Evolutionary conservation across 2,888 invertebrate species (phyloP), one percentile per base, ranked within the genome.

Genomic region (Pyrocoelia pectoralis): DNA sequence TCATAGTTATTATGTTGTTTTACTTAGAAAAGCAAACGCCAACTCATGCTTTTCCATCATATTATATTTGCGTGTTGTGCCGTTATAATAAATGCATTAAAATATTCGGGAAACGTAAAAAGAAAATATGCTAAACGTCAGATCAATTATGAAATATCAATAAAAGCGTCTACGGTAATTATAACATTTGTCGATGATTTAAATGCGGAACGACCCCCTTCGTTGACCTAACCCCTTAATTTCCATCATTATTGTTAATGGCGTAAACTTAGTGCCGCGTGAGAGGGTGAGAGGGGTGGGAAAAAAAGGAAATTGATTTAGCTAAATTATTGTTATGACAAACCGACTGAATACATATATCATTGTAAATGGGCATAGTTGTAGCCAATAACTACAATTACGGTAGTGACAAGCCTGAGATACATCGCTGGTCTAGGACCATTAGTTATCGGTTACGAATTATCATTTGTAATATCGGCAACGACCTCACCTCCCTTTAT

Each of bases 311-410:
- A 79, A 80, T 79, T 79, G 80, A 80, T 80, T 80, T 79, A 76
- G 78, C 75, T 80, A 78, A 80, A 79, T 80, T 80, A 80, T 79
- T 77, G 79, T 79, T 79, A 77, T 79, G 79, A 78, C 79, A 76
- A 74, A 75, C 75, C 72, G 71, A 74, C 70, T 71, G 73, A 75
- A 69, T 74, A 73, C 78, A 79, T 80, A 80, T 79, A 79, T 79
- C 79, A 79, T 75, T 71, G 73, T 70, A 74, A 79, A 79, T 79
- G 78, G 79, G 74, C 80, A 79, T 80, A 79, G 79, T 79, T 79
- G 78, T 76, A 74, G 77, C 79, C 79, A 79, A 80, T 80, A 80
- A 79, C 79, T 79, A 77, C 78, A 79, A 80, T 80, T 79, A 80
- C 77, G 74, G 74, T 76, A 79, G 74, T 78, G 77, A 78, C 79